A percentile compares a stretch with the other conserved stretches of the same genome.
Evolutionary conservation across 2,113 vertebrate genomes (phyloP).

Genomic region (Corapipo altera): DNA sequence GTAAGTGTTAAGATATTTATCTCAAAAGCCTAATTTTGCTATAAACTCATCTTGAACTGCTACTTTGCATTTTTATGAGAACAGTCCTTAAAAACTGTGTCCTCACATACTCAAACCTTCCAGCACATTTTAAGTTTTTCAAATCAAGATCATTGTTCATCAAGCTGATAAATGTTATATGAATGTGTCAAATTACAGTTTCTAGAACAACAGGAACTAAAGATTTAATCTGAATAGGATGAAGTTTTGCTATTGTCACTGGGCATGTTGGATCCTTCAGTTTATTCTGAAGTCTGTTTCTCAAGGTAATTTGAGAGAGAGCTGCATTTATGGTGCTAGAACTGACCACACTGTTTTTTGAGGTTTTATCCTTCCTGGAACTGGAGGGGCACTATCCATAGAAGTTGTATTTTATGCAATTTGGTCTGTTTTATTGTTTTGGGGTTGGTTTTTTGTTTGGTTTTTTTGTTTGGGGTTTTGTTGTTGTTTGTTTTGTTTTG

Average conservation of each 20-base stretch:
- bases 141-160: neutral
- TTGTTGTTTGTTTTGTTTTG: neutral
- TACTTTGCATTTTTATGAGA: constrained; percentile 15
- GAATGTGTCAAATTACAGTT: neutral
- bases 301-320: neutral
- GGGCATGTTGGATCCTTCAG: neutral
- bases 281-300: neutral
- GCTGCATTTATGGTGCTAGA: neutral
- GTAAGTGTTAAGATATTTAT: constrained; percentile 34
- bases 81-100: neutral
- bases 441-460: neutral
- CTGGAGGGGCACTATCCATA: neutral
- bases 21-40: constrained; percentile 19
- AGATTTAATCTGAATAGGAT: neutral
- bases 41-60: neutral
- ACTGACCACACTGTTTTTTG: neutral
- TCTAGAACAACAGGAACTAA: neutral
- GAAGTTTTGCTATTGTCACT: neutral
- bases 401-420: neutral
- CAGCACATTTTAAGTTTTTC: neutral
- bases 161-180: neutral
- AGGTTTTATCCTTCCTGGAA: neutral
- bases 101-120: neutral
- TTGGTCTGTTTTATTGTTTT: neutral
- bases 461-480: neutral